Base-by-base conservation (phyloP, 2,113 vertebrate genomes). In the Halcyon malimbica region DNA sequence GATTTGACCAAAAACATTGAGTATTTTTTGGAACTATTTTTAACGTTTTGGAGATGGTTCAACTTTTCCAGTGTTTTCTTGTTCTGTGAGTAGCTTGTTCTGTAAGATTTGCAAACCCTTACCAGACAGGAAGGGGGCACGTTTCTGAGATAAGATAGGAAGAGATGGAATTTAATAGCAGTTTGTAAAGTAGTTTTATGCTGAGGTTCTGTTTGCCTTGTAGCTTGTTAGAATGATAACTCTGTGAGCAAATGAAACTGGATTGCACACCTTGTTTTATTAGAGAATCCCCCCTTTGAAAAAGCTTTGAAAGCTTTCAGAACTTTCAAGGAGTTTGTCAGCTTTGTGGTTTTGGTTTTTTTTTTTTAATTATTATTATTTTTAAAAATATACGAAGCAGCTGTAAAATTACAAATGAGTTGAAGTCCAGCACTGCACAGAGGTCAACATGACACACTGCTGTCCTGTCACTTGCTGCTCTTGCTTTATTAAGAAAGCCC, bases 401-500 rank as follows among this genome's bases (percentile, higher is more conserved):
- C 20, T 77, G 31, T 71, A n/a, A 54, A 71, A 62, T 26, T 21
- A 29, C 26, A 41, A n/a, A 10, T 15, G 25, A 51, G 39, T 51
- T 64, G 23, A 51, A n/a, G 37, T 46, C 28, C n/a, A 69, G 67
- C 28, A 31, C 39, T n/a, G 29, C 26, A 7, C 9, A 59, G 42
- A 26, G 26, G 19, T n/a, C 26, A 29, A 2, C 4, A 6, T 8
- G n/a, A 17, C 1, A 17, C 1, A 0, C 17, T 33, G 26, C 80
- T 48, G 25, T 46, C 62, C 19, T 65, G 23, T 54, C 26, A 2
- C 51, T 54, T 67, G 12, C n/a, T 54, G 63, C 46, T 50, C 31
- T n/a, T 54, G 19, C 5, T 42, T 77, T 54, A 48, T 25, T 28
- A 76, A 81, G 65, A 57, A 94, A 21, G 11, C 11, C 8, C 17